Percentiles rank a stretch among this genome's conserved stretches.
Evolutionary conservation across 2,113 vertebrate genomes (phyloP).

Genomic region (Ailuropoda melanoleuca): DNA sequence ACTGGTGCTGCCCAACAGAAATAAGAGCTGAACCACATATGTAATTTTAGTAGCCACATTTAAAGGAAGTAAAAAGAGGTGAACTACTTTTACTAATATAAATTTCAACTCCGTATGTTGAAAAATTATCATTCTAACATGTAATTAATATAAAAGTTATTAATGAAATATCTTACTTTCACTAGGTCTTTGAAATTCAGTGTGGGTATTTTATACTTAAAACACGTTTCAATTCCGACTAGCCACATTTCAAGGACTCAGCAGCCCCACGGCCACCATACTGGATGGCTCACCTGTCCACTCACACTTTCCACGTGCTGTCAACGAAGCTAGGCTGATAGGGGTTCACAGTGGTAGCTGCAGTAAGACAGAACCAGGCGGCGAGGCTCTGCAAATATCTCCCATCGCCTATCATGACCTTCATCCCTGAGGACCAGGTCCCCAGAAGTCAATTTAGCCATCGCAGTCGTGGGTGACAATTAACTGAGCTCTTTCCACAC

Average conservation of each 20-base stretch:
- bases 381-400: not conserved
- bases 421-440: not conserved
- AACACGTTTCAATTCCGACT: not conserved
- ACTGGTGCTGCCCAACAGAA: not conserved
- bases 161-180: not conserved
- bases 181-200: not conserved
- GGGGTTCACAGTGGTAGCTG: not conserved
- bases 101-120: not conserved
- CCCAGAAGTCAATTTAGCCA: not conserved
- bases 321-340: not conserved
- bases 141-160: not conserved
- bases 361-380: not conserved
- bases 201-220: not conserved
- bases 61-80: not conserved
- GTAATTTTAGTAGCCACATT: not conserved
- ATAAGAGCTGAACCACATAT: not conserved
- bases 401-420: not conserved
- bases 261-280: not conserved
- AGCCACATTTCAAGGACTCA: not conserved
- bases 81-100: not conserved
- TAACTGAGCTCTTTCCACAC: not conserved
- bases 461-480: not conserved
- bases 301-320: not conserved
- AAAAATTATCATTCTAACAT: not conserved
- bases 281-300: not conserved